phyloP scores from a whole-genome alignment of 2,113 vertebrate genomes.

The Kryptolebias marmoratus region DNA sequence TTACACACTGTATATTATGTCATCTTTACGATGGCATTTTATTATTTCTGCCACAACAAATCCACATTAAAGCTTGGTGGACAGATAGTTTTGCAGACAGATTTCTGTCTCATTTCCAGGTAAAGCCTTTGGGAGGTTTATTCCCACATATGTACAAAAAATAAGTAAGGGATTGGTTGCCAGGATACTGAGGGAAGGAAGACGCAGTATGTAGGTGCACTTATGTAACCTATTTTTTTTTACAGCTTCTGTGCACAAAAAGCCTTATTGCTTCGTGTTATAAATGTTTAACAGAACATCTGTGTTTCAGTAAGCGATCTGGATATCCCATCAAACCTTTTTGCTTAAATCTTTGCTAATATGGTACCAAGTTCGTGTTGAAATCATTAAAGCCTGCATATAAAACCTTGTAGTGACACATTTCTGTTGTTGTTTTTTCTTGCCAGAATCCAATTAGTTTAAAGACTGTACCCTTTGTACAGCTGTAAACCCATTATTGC shows the following conservation, averaged over 20 bases:
- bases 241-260: constrained; percentile 11
- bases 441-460: not conserved
- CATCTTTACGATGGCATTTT: too few species aligned
- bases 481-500: constrained; percentile 35
- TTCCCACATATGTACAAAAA: not conserved
- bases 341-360: not conserved
- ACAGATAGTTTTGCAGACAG: not conserved
- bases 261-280: not conserved
- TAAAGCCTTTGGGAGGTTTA: not conserved
- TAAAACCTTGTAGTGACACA: not conserved
- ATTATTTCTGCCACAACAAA: too few species aligned
- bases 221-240: constrained; percentile 56
- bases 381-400: too few species aligned
- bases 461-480: constrained; percentile 20
- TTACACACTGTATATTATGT: too few species aligned
- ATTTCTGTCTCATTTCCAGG: not conserved
- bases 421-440: not conserved
- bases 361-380: not conserved
- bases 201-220: constrained; percentile 54
- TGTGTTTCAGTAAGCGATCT: not conserved
- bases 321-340: not conserved
- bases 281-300: not conserved
- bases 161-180: constrained; percentile 53
- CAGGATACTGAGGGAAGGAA: constrained; percentile 62
- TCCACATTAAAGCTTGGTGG: too few species aligned